Evolutionary conservation across 2,797 vertebrate species (phyloP), one percentile per base, ranked within the genome.

Genomic region (Paramormyrops hopkinsi): DNA sequence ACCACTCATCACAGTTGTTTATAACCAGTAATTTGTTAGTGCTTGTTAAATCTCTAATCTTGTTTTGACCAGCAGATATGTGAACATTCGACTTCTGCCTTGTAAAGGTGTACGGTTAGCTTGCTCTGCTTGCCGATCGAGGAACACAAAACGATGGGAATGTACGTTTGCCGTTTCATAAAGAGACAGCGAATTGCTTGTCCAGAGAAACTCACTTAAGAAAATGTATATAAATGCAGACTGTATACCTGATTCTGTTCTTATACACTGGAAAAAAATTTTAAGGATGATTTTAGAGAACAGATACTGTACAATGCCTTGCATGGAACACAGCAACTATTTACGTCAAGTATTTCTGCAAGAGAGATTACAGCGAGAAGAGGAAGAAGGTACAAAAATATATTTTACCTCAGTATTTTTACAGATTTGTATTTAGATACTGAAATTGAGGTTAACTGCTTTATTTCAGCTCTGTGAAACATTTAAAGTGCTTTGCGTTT

Each of bases 391-490:
- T 50, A 73, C 48, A 87, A 88, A 89, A 87, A 82, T 59, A 82
- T 90, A 90, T 90, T 90, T 90, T 88, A 90, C 89, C 86, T 88
- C 69, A 82, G 44, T 50, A 86, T 90, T 90, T 90, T 90, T 90
- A 90, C 87, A 90, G 85, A 90, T 90, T 56, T 90, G 76, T 90
- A 90, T 90, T 90, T 88, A 90, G 51, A 88, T 87, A 51, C 44
- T 65, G 88, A 82, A 59, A 89, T 69, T 2, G 89, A 88, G 44
- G 50, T 51, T 8, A 51, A 88, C 41, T 90, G 69, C 73, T 83
- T 90, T 90, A 87, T 90, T 88, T 29, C 87, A 90, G 87, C 76
- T 90, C 79, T 59, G 56, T 79, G 83, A 65, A 44, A 25, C 25
- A 69, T 83, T 83, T 90, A 73, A 88, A 62, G 82, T 56, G 51